A percentile compares a stretch with the other conserved stretches of the same genome.
Conservation (phyloP, 2,113 vertebrate species). For the Scomber japonicus region DNA sequence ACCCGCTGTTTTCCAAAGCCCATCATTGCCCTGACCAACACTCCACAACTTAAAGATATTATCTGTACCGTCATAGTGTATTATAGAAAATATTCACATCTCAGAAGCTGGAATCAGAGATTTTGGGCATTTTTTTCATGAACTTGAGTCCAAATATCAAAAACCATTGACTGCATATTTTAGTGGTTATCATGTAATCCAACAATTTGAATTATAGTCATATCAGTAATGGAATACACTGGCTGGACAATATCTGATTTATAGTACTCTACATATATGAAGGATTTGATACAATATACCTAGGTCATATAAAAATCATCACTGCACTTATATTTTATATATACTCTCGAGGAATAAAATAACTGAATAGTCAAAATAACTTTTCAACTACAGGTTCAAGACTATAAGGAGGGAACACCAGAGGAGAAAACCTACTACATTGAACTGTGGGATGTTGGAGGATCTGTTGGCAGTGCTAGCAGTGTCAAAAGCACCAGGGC, state of each 20-base stretch:
- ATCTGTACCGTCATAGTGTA: no score
- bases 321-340: background rate
- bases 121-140: no score
- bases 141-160: no score
- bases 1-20: no score
- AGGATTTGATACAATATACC: background rate
- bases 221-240: background rate
- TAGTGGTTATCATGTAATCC: no score
- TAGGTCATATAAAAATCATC: background rate
- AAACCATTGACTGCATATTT: no score
- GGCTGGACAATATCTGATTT: background rate
- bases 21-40: no score
- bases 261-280: background rate
- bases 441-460: conserved; percentile 98
- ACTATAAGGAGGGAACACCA: conserved; percentile 98
- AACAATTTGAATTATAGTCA: no score
- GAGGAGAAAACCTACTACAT: conserved; percentile 98
- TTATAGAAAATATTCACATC: no score
- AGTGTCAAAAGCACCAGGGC: conserved; percentile 97
- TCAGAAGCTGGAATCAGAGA: no score
- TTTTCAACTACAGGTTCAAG: conserved; percentile 88
- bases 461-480: conserved; percentile 94
- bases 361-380: background rate
- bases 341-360: background rate
- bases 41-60: no score